Conservation (phyloP, 2,113 vertebrate genomes). For the Willisornis vidua region DNA sequence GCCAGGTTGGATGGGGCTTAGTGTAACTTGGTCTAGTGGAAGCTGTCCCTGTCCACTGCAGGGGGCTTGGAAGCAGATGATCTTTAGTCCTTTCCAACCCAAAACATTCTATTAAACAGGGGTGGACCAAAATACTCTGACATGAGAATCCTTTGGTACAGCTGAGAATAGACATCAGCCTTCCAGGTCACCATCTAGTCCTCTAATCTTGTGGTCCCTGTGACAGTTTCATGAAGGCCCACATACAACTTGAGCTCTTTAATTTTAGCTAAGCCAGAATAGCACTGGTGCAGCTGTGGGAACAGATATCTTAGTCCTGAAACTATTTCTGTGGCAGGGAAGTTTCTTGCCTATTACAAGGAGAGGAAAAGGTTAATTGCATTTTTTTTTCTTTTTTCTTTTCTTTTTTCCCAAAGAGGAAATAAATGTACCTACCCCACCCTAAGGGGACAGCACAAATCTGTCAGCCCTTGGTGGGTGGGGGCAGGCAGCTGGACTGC, state of each 20-base stretch:
- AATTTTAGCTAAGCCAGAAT: conserved; percentile 34
- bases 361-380: not conserved
- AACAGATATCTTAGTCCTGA: not conserved
- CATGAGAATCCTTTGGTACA: not conserved
- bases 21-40: accelerated
- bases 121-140: not conserved
- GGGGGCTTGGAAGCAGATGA: not conserved
- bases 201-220: not conserved
- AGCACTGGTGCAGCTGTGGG: not conserved
- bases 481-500: conserved; percentile 6
- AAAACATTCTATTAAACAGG: not conserved
- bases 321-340: not conserved
- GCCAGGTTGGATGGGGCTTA: accelerated
- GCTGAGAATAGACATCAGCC: not conserved
- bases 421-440: conserved; percentile 37
- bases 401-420: not conserved
- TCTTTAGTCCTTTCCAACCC: not conserved
- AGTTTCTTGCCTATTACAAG: not conserved
- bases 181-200: not conserved
- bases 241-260: not conserved
- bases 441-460: conserved; percentile 42
- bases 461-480: conserved; percentile 36
- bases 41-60: not conserved
- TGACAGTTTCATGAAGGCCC: not conserved
- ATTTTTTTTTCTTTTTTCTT: accelerated